Base-by-base conservation (phyloP, 2,797 vertebrate genomes). In the Channa striata region DNA sequence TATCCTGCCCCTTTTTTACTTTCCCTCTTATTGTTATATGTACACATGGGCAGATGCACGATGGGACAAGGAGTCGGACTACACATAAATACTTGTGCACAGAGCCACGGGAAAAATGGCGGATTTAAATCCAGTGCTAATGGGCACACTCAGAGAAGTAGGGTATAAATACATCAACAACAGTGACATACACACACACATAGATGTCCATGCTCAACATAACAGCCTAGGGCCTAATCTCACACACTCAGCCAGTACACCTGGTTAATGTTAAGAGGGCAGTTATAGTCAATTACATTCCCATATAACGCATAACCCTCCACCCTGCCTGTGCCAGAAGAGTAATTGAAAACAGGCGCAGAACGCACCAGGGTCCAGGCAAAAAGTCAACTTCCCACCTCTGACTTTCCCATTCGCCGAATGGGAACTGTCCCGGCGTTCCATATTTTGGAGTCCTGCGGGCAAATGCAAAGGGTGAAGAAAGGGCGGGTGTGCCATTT, bases 221-320 rank as follows among this genome's bases (percentile, higher is more conserved):
- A 87, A 74, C 72, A 46, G 82, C 83, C 88, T 90, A 84, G 71
- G 90, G 91, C 88, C 84, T 93, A 94, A 93, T 93, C 92, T 93
- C 89, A 89, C 91, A 93, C 88, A 93, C 92, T 93, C 91, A 90
- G 89, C 85, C 60, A 68, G 86, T 85, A 90, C 92, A 94, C 93
- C 93, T 94, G 93, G 93, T 90, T 93, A 93, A 94, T 92, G 92
- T 94, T 93, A 93, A 90, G 92, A 92, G 90, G 89, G 92, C 92
- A 93, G 93, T 93, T 94, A 94, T 93, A 93, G 94, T 92, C 93
- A 94, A 94, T 94, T 93, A 93, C 92, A 92, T 91, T 92, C 89
- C 89, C 91, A 93, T 93, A 94, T 93, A 94, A 94, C 89, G 85
- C 92, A 89, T 93, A 92, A 92, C 91, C 92, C 92, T 93, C 90